Conservation (phyloP, 2,888 invertebrate genomes). For the Pomacea canaliculata region DNA sequence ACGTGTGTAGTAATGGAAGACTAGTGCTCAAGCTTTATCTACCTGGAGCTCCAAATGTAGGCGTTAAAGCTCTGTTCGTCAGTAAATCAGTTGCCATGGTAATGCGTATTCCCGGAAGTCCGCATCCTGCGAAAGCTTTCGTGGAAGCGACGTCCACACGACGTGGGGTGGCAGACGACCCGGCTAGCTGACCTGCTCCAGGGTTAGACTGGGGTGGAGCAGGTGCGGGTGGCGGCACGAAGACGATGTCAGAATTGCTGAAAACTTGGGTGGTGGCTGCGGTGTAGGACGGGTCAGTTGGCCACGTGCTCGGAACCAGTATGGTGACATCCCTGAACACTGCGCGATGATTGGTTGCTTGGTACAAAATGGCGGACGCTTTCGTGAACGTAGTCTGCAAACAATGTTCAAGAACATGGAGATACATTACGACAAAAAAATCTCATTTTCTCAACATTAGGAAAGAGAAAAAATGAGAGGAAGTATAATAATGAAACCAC, state of each 20-base stretch:
- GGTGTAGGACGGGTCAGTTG: constrained; percentile 20
- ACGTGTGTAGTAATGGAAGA: too few species aligned
- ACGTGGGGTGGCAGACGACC: neutral
- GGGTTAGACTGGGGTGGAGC: constrained; percentile 19
- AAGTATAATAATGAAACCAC: neutral
- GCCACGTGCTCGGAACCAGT: constrained; percentile 76
- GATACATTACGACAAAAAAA: neutral
- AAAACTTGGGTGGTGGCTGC: constrained; percentile 35
- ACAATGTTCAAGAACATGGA: neutral
- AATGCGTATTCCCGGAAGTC: constrained; percentile 52
- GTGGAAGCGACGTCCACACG: constrained; percentile 1
- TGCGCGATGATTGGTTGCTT: constrained; percentile 72
- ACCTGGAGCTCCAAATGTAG: constrained; percentile 15
- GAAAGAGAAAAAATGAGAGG: neutral
- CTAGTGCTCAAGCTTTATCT: neutral
- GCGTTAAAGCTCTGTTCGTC: neutral
- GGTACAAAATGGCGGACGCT: constrained; percentile 75
- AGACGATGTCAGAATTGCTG: constrained; percentile 73
- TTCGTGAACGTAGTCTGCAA: constrained; percentile 73
- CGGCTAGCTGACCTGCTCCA: neutral
- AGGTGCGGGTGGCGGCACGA: constrained; percentile 32
- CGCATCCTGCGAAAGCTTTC: constrained; percentile 50
- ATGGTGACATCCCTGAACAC: constrained; percentile 75
- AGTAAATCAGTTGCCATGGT: constrained; percentile 55
- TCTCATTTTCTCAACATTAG: neutral